phyloP scores from a whole-genome alignment of 2,797 vertebrate species.

The Gallirallus australis region DNA sequence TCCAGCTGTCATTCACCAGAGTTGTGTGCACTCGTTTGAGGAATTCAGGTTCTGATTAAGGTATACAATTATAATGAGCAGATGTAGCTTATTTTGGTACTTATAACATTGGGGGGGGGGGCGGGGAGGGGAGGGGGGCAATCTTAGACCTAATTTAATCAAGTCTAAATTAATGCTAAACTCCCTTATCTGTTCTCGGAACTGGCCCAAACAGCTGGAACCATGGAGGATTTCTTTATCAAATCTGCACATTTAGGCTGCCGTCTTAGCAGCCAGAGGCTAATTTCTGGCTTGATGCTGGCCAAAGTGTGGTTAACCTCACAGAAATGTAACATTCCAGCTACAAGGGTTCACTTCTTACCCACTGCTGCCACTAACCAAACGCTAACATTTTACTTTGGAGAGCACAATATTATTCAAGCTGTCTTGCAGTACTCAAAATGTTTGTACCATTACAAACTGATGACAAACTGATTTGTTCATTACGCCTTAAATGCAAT shows the following conservation, averaged over 20 bases:
- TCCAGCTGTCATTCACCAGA: background rate
- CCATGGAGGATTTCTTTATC: background rate
- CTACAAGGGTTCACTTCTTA: slow-evolving; percentile 2
- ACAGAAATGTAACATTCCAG: slow-evolving; percentile 36
- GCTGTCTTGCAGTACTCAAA: slow-evolving; percentile 1
- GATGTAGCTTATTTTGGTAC: background rate
- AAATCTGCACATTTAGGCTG: background rate
- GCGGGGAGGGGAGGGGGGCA: background rate
- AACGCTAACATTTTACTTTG: slow-evolving; percentile 57
- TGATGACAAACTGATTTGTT: slow-evolving; percentile 65
- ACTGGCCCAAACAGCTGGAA: background rate
- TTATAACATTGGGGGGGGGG: background rate
- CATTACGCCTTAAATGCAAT: slow-evolving; percentile 29
- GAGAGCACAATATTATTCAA: slow-evolving; percentile 44
- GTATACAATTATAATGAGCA: background rate
- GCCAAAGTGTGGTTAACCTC: slow-evolving; percentile 63
- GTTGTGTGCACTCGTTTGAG: background rate
- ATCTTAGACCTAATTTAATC: background rate
- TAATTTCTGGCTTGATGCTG: slow-evolving; percentile 56
- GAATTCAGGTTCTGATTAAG: background rate
- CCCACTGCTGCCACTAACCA: slow-evolving; percentile 43
- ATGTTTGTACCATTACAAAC: slow-evolving; percentile 43
- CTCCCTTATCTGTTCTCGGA: background rate
- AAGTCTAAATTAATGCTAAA: background rate
- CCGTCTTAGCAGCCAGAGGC: background rate